Evolutionary conservation across 2,888 invertebrate genomes (phyloP), one percentile per base, ranked within the genome.

Genomic region (Lepidochrysops patricia): DNA sequence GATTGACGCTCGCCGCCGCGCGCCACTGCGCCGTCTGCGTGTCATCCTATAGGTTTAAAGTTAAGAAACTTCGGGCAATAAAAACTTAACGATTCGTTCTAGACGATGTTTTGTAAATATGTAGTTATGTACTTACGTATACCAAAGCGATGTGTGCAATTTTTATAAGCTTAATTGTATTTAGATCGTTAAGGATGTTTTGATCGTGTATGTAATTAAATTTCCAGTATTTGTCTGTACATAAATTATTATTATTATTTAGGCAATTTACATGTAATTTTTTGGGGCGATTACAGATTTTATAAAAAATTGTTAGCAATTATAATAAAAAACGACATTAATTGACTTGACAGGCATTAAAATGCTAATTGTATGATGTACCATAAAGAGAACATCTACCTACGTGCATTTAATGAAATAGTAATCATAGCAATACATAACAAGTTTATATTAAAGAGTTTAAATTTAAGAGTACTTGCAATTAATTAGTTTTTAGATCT

Each of bases 131-230:
- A 85, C 74, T 76, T 84, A 86, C 84, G 86, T 88, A 89, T 87
- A 87, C 87, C 89, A 88, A 89, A 89, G 88, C 82, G 80, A 87
- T 76, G 85, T 86, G 89, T 89, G 89, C 89, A 89, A 89, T 89
- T 89, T 87, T 86, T 87, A 84, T 80, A 88, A 83, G 83, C 87
- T 88, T 87, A 81, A 67, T 76, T 82, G 78, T 83, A 84, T 71
- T 76, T 85, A 84, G 79, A 72, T 69, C 72, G 73, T 60, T 71
- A 68, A 57, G 67, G 65, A 60, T 74, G 76, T 67, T 71, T 69
- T 68, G 77, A 78, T 76, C 75, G 70, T 79, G 76, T 80, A 83
- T 73, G 69, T 70, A 72, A 54, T 32, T 54, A 29, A 54, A 54
- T 70, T 72, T 69, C 71, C 65, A 68, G 63, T 66, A 60, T 61